These are phyloP conservation scores for Peromyscus aztecus DNA, from an alignment of 2,797 vertebrate genomes.

Conservation along the genomic window DNA sequence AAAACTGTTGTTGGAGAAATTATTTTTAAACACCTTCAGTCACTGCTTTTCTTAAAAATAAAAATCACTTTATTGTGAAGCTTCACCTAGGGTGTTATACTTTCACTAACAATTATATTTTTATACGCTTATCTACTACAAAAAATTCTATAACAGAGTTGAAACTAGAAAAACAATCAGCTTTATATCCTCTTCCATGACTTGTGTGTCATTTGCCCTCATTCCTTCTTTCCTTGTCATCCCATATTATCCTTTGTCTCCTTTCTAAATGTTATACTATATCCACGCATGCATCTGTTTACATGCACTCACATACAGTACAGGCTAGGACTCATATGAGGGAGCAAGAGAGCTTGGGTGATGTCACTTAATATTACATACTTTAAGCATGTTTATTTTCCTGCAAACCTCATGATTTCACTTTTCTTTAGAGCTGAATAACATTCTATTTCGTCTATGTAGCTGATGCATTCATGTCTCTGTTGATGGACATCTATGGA, in stretches of 20 bases:
- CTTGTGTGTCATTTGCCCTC: neutral
- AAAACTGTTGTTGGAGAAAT: neutral
- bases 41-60: neutral
- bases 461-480: neutral
- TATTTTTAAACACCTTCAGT: neutral
- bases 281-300: neutral
- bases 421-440: neutral
- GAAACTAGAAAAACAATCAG: neutral
- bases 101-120: neutral
- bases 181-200: neutral
- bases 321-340: neutral
- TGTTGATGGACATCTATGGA: neutral
- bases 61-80: neutral
- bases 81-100: neutral
- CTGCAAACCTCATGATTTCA: neutral
- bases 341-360: neutral
- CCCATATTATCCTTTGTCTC: neutral
- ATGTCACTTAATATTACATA: neutral
- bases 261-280: neutral
- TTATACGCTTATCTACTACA: neutral
- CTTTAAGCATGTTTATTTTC: neutral
- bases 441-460: neutral
- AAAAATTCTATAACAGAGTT: neutral
- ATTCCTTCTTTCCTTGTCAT: neutral
- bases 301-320: neutral